Evolutionary conservation across 1,140 invertebrate species (phyloP).

Genomic region (Hylyphantes graminicola): DNA sequence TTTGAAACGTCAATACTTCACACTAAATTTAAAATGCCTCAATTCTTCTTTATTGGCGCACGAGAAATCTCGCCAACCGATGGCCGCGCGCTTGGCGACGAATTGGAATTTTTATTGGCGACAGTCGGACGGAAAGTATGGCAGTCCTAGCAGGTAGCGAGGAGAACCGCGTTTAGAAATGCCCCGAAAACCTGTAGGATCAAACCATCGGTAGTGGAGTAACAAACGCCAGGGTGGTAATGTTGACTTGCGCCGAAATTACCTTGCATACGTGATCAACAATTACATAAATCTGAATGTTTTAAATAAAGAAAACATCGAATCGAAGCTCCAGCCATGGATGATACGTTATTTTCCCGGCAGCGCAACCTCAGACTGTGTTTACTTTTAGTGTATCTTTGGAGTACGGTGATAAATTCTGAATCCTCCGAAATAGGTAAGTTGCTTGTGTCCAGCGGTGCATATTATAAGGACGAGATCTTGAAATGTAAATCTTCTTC

Average conservation of each 20-base stretch:
- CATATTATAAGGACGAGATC: constrained; percentile 45
- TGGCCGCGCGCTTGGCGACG: background rate
- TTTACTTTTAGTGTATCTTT: constrained; percentile 50
- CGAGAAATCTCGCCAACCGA: background rate
- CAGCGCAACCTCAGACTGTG: constrained; percentile 38
- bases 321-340: background rate
- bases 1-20: too few relatives aligned
- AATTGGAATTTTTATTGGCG: constrained; percentile 9
- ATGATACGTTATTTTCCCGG: constrained; percentile 39
- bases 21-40: background rate
- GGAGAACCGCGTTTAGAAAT: constrained; percentile 34
- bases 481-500: constrained; percentile 29
- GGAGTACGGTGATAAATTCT: constrained; percentile 45
- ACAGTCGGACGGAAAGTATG: background rate
- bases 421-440: constrained; percentile 46
- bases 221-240: constrained; percentile 14
- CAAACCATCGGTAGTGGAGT: constrained; percentile 30
- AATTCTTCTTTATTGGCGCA: background rate
- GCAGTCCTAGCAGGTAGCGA: constrained; percentile 52
- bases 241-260: constrained; percentile 7
- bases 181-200: constrained; percentile 45
- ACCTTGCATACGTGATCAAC: constrained; percentile 16
- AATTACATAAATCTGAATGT: constrained; percentile 15
- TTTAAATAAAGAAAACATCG: constrained; percentile 8
- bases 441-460: constrained; percentile 46